phyloP scores from a whole-genome alignment of 2,888 invertebrate genomes.

The Eurois occulta region DNA sequence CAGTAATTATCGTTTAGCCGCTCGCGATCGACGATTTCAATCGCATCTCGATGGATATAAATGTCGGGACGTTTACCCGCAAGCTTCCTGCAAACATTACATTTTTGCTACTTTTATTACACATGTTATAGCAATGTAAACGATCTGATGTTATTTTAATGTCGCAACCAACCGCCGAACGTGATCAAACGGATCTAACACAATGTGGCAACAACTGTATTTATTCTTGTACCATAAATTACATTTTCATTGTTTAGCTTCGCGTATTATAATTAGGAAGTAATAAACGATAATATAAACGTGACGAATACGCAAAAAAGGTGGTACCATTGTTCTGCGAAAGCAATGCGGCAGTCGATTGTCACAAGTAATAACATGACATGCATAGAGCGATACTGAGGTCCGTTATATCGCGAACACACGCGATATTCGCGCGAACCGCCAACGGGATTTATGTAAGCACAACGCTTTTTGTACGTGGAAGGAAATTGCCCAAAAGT shows the following conservation, averaged over 20 bases:
- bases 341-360: conserved; percentile 66
- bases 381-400: conserved; percentile 65
- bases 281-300: conserved; percentile 58
- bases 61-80: conserved; percentile 75
- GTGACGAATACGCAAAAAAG: conserved; percentile 55
- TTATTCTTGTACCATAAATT: conserved; percentile 49
- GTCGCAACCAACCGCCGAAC: conserved; percentile 53
- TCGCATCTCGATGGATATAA: conserved; percentile 62
- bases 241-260: conserved; percentile 59
- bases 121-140: conserved; percentile 62
- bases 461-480: conserved; percentile 46
- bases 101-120: conserved; percentile 71
- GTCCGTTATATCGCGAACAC: conserved; percentile 79
- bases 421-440: conserved; percentile 76
- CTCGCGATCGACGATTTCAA: conserved; percentile 39
- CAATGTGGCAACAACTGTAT: conserved; percentile 50
- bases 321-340: conserved; percentile 65
- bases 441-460: conserved; percentile 72
- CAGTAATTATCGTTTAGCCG: conserved; percentile 21
- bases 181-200: conserved; percentile 61
- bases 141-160: conserved; percentile 64
- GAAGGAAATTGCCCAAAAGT: conserved; percentile 48
- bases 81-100: conserved; percentile 73
- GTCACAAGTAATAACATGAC: conserved; percentile 60
- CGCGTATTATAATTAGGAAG: conserved; percentile 55